phyloP scores from a whole-genome alignment of 2,113 vertebrate species.

The Perca fluviatilis region DNA sequence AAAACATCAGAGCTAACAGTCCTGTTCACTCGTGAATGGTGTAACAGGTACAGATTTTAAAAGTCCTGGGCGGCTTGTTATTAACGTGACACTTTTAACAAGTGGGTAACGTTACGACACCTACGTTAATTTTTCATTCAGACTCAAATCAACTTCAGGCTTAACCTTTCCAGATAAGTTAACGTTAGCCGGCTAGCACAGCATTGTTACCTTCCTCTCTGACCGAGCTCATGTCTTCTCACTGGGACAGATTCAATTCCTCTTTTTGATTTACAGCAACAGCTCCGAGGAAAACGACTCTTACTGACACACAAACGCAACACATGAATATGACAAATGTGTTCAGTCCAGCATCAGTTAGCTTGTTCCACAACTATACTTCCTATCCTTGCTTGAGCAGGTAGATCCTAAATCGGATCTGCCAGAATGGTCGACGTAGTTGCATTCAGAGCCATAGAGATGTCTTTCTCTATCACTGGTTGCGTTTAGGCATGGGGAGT shows the following conservation, averaged over 20 bases:
- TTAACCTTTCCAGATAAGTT: constrained; percentile 22
- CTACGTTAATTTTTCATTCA: constrained; percentile 10
- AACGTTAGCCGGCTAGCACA: constrained; percentile 51
- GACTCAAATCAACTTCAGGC: neutral
- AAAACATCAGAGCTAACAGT: neutral
- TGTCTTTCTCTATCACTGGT: no score
- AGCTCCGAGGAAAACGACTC: neutral
- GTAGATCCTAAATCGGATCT: no score
- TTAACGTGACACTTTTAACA: neutral
- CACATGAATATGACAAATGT: neutral
- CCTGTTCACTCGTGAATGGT: neutral
- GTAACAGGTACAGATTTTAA: accelerated
- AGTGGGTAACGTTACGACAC: no score
- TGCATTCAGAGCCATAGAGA: no score
- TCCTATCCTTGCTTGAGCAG: no score
- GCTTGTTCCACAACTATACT: constrained; percentile 43
- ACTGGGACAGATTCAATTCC: neutral
- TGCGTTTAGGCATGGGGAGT: no score
- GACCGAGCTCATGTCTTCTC: constrained; percentile 65
- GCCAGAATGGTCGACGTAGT: no score
- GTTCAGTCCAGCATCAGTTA: neutral
- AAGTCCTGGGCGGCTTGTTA: accelerated
- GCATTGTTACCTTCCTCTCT: constrained; percentile 67
- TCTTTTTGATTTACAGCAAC: neutral
- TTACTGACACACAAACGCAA: neutral